Base-by-base conservation (phyloP, 2,797 vertebrate species). In the Chelidonichthys spinosus region DNA sequence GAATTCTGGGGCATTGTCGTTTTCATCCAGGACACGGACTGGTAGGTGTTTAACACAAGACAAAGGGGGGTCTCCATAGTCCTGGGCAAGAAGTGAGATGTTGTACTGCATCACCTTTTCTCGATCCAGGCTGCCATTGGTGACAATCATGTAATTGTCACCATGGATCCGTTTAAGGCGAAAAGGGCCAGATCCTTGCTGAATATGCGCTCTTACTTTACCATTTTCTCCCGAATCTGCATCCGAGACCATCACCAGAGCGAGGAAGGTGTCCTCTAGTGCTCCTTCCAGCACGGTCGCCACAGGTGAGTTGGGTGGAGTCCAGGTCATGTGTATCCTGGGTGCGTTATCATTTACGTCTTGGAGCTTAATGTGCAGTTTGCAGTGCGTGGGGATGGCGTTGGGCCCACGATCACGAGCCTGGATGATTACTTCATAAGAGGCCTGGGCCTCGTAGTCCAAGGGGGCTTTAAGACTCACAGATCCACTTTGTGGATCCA, bases 291-390 rank as follows among this genome's bases (percentile, higher is more conserved):
- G 92, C 2, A 98, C 93, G 13, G 95, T 92, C 0, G 95, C 94
- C 0, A 75, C 90, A 8, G 89, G 82, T 0, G 93, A 94, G n/a
- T 90, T 89, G 17, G 93, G 90, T 0, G 93, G 77, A 0, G 94
- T 96, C 96, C 96, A 97, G 6, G 95, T 96, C 63, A 97, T 58
- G 0, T 95, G 96, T 69, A 98, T 95, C 0, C 95, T 93, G 0
- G 96, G 97, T 3, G 94, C 94, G 0, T 98, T 97, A 79, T 98
- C 97, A 0, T 97, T 98, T 61, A 98, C 93, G 0, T 97, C 97
- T 69, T 88, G 87, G 36, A 97, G 94, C 82, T 94, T 96, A 55
- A 99, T 89, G 36, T 97, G 95, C 53, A 99, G 81, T 82, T 97
- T 99, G 92, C 97, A 97, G 79, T 97, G 96, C 0, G 96, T 95